Evolutionary conservation across 2,797 vertebrate genomes (phyloP).

Genomic region (Pelochelys cantorii): DNA sequence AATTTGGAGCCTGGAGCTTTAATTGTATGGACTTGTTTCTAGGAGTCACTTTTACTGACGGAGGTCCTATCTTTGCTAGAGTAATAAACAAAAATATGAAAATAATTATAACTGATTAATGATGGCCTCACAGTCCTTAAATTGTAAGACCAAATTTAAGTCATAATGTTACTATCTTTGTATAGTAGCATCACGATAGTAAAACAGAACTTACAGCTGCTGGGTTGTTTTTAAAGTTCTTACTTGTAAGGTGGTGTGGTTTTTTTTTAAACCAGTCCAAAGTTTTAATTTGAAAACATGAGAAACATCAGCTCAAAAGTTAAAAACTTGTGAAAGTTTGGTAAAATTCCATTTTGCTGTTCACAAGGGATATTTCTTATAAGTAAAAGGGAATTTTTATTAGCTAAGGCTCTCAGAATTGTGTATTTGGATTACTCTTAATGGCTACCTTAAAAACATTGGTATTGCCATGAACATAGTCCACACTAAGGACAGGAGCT

Average conservation of each 20-base stretch:
- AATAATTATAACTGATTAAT: background rate
- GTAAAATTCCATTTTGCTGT: background rate
- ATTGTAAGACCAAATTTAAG: background rate
- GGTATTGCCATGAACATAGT: background rate
- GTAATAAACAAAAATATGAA: constrained; percentile 45
- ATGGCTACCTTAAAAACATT: background rate
- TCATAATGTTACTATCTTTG: background rate
- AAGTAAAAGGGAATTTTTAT: background rate
- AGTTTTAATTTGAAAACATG: background rate
- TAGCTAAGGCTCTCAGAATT: background rate
- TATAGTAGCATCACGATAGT: background rate
- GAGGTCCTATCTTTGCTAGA: constrained; percentile 77
- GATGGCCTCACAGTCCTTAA: background rate
- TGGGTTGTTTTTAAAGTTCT: background rate
- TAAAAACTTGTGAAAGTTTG: background rate
- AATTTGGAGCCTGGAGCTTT: constrained; percentile 69
- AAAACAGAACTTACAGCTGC: background rate
- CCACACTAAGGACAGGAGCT: background rate
- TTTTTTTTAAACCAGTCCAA: background rate
- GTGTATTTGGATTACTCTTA: background rate
- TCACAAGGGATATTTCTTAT: background rate
- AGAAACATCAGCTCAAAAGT: background rate
- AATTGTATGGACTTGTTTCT: constrained; percentile 63
- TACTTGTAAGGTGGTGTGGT: background rate
- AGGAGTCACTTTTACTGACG: constrained; percentile 52